Evolutionary conservation across 2,888 invertebrate genomes (phyloP).

Genomic region (Lepidonotus clava): DNA sequence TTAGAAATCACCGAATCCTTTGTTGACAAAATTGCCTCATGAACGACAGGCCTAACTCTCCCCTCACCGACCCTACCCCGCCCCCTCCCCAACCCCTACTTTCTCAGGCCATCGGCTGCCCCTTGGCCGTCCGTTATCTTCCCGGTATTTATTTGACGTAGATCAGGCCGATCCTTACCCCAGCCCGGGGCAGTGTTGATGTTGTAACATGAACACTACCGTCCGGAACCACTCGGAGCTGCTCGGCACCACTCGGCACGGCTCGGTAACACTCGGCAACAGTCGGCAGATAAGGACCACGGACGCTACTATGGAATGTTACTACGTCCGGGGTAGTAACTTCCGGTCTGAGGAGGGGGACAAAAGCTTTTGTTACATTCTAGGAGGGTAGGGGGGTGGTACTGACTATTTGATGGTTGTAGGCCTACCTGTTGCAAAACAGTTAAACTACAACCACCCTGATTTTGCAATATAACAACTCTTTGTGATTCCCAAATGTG

Average conservation of each 20-base stretch:
- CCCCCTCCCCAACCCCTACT: too few species aligned
- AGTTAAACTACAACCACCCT: too few species aligned
- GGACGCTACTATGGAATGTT: slow-evolving; percentile 45
- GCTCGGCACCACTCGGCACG: slow-evolving; percentile 1
- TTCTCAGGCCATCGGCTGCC: neutral
- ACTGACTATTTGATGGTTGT: too few species aligned
- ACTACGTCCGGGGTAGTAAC: slow-evolving; percentile 2
- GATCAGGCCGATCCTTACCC: neutral
- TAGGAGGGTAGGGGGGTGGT: too few species aligned
- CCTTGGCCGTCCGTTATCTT: neutral
- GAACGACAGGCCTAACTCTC: too few species aligned
- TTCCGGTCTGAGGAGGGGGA: neutral
- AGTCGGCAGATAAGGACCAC: slow-evolving; percentile 1
- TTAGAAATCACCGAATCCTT: too few species aligned
- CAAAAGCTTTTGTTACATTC: too few species aligned
- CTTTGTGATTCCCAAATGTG: too few species aligned
- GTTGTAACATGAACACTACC: slow-evolving; percentile 14
- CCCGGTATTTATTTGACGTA: neutral
- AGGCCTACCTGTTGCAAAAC: too few species aligned
- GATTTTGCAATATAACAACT: too few species aligned
- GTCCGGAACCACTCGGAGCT: slow-evolving; percentile 27
- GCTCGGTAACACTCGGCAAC: neutral
- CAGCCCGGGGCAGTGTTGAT: neutral
- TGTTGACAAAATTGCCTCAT: too few species aligned
- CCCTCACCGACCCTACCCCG: too few species aligned